Base-by-base conservation (phyloP, 2,888 invertebrate species). In the Imbricaverruca yamaguchii region DNA sequence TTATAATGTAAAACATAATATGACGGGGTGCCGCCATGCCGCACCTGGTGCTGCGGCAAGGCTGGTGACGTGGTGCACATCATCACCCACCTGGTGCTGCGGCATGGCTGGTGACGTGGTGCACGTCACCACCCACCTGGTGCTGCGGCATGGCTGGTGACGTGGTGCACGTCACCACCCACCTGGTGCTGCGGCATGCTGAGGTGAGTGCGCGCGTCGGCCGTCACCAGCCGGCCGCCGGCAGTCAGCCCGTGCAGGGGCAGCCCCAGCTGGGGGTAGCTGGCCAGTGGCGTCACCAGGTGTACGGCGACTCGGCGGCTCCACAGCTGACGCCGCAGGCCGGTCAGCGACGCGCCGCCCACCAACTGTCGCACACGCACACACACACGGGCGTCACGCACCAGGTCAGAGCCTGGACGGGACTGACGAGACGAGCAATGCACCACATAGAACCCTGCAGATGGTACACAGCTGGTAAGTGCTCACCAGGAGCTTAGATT, bases 311-410 rank as follows among this genome's bases (percentile, higher is more conserved):
- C 74, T 0, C 18, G 74, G 74, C 74, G 39, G 74, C 74, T 53
- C 74, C 74, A 74, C 53, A 74, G 74, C 74, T 74, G 74, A 18
- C 74, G 74, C 74, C 74, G 74, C 53, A 74, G 74, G 0, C 74
- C 74, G 18, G 74, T 74, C 53, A 74, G 74, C 53, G 74, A 25
- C 8, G 74, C 74, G 74, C 74, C 74, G 53, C 74, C 74, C 7
- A 18, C 23, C 74, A 74, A 6, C 74, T 74, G 53, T 0, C 69
- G 39, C 39, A 6, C 67, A 25, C 67, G 3, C 39, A 23, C 65
- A 4, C 23, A 67, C 9, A n/a, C 23, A 23, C 23, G 39, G 39
- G 2, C 39, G 39, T 39, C 4, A 39, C 39, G 39, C 2, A 39
- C 39, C 1, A 39, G 39, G 39, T 39, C 1, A 1, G 39, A 39